Evolutionary conservation across 2,113 vertebrate genomes (phyloP), one percentile per base, ranked within the genome.

Genomic region (Dasyprocta punctata): DNA sequence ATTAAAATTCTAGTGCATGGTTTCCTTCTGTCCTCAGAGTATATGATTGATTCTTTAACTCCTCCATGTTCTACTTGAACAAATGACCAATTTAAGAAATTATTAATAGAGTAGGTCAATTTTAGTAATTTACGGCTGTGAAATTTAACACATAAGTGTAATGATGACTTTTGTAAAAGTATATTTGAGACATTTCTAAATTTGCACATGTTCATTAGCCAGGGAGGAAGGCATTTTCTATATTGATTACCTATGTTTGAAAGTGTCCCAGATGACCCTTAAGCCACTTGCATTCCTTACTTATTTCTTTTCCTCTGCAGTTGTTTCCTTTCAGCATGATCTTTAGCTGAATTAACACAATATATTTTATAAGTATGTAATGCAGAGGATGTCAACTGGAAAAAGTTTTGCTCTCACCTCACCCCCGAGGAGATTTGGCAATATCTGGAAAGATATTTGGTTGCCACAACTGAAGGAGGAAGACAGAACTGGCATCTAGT

Each of bases 21-120:
- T 93, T 95, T 5, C 9, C 93, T 92, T 67, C 52, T 86, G 49
- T 92, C 63, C 33, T 82, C 77, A 61, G 33, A 58, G 63, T 88
- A 94, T 67, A 86, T 77, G 58, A 90, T 95, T 78, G 88, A 63
- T 95, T 92, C 30, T 65, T 96, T 90, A 94, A 96, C 95, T 92
- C 78, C 30, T 82, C 73, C 83, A 26, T 96, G 69, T 88, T 95
- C 52, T 94, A 52, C 47, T 96, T 75, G 86, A 96, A 90, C 86
- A 96, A 92, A 97, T 97, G 82, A 90, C 88, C 82, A 30, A 60
- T 90, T 89, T 86, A 86, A 82, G 54, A 91, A 85, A 65, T 85
- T 94, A 73, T 86, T 80, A 77, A 95, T 60, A 96, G 56, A 96
- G 36, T 58, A 78, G 52, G 52, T 95, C 89, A 95, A 65, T 94